phyloP scores from a whole-genome alignment of 2,888 invertebrate species.

The Oscheius myriophilus region DNA sequence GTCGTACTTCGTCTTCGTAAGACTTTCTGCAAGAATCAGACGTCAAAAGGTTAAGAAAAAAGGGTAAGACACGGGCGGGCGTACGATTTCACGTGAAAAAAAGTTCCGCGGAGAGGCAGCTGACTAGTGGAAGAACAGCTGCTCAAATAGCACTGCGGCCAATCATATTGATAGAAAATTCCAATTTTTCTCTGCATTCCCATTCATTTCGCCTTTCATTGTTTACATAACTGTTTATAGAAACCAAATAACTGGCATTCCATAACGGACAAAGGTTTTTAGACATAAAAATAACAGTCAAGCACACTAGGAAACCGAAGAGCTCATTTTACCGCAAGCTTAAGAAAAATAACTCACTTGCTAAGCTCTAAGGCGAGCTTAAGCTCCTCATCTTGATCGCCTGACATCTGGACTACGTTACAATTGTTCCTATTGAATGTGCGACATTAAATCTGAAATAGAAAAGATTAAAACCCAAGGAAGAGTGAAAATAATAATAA shows the following conservation, averaged over 20 bases:
- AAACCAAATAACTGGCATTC: no score
- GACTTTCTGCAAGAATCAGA: slow-evolving; percentile 40
- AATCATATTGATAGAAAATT: no score
- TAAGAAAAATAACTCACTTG: slow-evolving; percentile 48
- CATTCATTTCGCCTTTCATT: neutral
- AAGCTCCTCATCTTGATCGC: slow-evolving; percentile 46
- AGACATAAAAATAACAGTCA: neutral
- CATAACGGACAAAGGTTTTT: no score
- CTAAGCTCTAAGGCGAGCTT: slow-evolving; percentile 48
- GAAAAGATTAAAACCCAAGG: no score
- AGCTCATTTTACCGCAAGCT: no score
- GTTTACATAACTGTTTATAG: slow-evolving; percentile 14
- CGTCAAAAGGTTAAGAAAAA: neutral
- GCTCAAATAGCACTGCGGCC: slow-evolving; percentile 9
- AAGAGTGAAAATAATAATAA: no score
- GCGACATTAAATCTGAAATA: no score
- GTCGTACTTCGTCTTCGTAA: slow-evolving; percentile 40
- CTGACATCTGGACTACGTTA: slow-evolving; percentile 1
- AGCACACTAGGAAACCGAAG: no score
- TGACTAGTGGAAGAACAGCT: slow-evolving; percentile 20
- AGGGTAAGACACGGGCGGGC: no score
- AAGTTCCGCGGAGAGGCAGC: slow-evolving; percentile 3
- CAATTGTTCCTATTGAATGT: no score
- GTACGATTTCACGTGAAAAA: neutral
- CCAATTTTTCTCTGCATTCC: no score